A percentile compares a stretch with the other conserved stretches of the same genome.
Conservation (phyloP, 2,888 invertebrate species). For the Leptopilina myrica region DNA sequence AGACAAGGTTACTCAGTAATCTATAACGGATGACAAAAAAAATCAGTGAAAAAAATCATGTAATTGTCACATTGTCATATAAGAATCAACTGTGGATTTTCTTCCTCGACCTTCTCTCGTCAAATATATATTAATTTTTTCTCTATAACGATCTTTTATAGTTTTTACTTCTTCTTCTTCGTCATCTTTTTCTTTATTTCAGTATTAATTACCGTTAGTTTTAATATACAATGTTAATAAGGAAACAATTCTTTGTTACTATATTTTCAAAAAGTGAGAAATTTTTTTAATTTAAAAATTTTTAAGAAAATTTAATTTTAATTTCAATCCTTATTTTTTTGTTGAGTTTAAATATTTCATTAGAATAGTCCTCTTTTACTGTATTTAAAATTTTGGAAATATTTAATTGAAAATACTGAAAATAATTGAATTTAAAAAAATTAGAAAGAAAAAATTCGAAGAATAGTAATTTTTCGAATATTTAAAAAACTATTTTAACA, state of each 20-base stretch:
- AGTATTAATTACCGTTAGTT: conserved; percentile 29
- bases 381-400: no score
- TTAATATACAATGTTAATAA: conserved; percentile 37
- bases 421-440: no score
- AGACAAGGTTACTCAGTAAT: neutral
- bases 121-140: conserved; percentile 13
- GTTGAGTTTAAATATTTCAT: neutral
- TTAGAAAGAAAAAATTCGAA: no score
- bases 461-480: no score
- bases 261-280: neutral
- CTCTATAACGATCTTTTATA: neutral
- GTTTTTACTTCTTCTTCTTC: conserved; percentile 12
- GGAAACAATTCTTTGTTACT: neutral
- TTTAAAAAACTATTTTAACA: no score
- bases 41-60: neutral
- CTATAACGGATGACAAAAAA: neutral
- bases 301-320: no score
- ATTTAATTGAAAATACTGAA: no score
- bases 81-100: conserved; percentile 21
- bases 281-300: neutral
- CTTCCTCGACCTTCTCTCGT: conserved; percentile 24
- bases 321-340: neutral
- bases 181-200: neutral
- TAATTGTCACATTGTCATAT: conserved; percentile 10
- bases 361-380: no score